Conservation (phyloP, 92 coral and sea anemone genomes). For the Zoanthus sociatus region DNA sequence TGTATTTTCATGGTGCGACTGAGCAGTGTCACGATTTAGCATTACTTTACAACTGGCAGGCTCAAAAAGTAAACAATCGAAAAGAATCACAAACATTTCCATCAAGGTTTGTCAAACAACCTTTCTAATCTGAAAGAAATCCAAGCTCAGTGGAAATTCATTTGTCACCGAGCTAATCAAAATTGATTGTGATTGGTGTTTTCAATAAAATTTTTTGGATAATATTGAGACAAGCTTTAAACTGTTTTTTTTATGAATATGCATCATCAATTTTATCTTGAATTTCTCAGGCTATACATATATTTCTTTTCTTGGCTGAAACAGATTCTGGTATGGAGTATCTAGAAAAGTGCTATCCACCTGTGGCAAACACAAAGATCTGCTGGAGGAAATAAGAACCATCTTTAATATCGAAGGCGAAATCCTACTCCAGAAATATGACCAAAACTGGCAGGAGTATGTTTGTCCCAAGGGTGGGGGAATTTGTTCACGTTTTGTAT, state of each 20-base stretch:
- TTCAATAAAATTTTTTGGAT: not conserved
- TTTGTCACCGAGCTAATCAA: not conserved
- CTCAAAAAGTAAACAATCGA: not conserved
- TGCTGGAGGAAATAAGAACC: too few species aligned
- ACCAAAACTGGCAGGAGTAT: too few species aligned
- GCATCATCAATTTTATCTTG: too few species aligned
- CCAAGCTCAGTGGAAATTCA: not conserved
- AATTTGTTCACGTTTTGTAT: conserved; percentile 1
- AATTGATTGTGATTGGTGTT: not conserved
- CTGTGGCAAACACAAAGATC: not conserved
- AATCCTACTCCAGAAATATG: too few species aligned
- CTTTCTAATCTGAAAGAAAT: not conserved
- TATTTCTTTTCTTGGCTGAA: not conserved
- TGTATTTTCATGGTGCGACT: not conserved
- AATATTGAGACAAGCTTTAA: not conserved
- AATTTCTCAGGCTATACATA: too few species aligned
- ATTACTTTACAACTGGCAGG: not conserved
- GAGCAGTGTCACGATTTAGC: not conserved
- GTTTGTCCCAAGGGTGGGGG: conserved; percentile 13
- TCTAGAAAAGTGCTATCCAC: not conserved
- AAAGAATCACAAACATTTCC: not conserved
- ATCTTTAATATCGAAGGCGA: too few species aligned
- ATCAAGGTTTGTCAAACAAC: not conserved
- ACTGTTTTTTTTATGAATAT: too few species aligned
- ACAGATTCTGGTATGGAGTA: not conserved